A percentile compares a stretch with the other conserved stretches of the same genome.
Evolutionary conservation across 2,888 invertebrate genomes (phyloP).

Genomic region (Mayetiola destructor): DNA sequence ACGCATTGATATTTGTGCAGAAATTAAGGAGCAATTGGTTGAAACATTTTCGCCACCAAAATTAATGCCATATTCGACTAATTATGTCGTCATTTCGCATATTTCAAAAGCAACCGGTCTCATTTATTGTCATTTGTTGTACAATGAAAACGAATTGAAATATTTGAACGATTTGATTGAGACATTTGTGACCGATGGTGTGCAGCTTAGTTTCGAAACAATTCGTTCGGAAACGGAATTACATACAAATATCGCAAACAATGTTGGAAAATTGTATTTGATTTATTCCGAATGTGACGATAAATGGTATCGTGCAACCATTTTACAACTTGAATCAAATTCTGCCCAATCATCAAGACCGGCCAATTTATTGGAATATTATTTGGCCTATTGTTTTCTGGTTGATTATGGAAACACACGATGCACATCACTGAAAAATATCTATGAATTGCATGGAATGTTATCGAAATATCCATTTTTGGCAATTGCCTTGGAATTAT

Average conservation of each 20-base stretch:
- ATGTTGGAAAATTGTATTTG: not conserved
- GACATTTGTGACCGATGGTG: not conserved
- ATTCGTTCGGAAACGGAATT: not conserved
- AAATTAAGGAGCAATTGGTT: not conserved
- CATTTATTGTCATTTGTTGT: not conserved
- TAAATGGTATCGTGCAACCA: not conserved
- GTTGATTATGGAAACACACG: slow-evolving; percentile 5
- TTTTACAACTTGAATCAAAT: not conserved
- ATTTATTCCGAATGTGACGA: not conserved
- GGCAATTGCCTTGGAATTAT: not conserved
- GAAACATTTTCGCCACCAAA: not conserved
- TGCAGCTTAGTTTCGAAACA: not conserved
- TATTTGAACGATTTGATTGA: not conserved
- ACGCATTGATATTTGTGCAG: not conserved
- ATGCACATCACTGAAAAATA: not conserved
- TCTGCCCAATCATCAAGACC: not conserved
- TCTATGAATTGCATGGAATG: not conserved
- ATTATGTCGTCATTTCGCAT: not conserved
- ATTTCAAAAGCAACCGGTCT: slow-evolving; percentile 2
- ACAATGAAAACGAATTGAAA: not conserved
- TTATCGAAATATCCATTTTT: not conserved
- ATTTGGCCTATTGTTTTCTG: not conserved
- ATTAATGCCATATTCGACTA: not conserved
- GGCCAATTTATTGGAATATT: not conserved
- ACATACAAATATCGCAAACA: not conserved